These are phyloP conservation scores for Luidia sarsii DNA, from an alignment of 53 echinoderm and acorn worm species.

Conservation along the genomic window DNA sequence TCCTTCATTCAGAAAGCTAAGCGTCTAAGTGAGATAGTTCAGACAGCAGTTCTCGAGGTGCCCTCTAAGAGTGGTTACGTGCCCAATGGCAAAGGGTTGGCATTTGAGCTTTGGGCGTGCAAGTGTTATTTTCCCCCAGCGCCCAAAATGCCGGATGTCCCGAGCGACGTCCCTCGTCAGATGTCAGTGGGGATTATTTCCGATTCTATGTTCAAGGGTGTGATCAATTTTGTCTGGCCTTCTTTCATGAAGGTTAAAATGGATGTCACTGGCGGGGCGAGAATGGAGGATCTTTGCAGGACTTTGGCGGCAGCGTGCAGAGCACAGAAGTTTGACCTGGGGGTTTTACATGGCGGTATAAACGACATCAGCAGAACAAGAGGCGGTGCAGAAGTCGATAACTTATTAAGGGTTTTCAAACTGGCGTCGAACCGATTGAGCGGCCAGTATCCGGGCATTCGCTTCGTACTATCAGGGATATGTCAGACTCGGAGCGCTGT, in stretches of 20 bases:
- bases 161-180: not conserved
- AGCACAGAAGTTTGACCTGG: not conserved
- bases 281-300: constrained; percentile 4
- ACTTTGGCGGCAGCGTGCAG: not conserved
- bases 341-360: constrained; percentile 9
- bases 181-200: not conserved
- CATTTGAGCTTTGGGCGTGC: constrained; percentile 22
- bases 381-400: not conserved
- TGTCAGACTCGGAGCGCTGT: constrained; percentile 2
- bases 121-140: constrained; percentile 20
- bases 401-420: constrained; percentile 6
- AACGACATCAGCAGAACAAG: constrained; percentile 2
- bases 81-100: not conserved
- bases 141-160: not conserved
- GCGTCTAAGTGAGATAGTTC: constrained; percentile 3
- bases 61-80: constrained; percentile 8
- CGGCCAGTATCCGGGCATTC: not conserved
- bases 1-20: not conserved
- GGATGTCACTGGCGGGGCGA: constrained; percentile 11
- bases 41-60: constrained; percentile 7
- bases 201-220: constrained; percentile 15
- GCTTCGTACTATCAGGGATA: constrained; percentile 4
- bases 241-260: constrained; percentile 8
- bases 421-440: not conserved
- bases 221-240: constrained; percentile 12